Base-by-base conservation (phyloP, 1,140 invertebrate genomes). In the Trachymyrmex cornetzi region DNA sequence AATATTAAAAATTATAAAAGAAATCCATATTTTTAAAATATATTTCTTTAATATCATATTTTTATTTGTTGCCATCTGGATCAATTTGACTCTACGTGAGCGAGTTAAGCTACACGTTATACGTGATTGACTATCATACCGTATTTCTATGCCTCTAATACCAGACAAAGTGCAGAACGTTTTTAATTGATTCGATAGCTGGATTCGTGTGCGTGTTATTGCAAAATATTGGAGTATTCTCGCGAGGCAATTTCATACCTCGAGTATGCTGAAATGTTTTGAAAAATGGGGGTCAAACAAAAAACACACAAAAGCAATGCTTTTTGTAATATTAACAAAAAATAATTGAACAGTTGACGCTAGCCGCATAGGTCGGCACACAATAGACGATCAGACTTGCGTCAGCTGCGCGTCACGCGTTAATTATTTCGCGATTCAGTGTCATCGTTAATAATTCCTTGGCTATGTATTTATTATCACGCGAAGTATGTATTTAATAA, bases 161-260 rank as follows among this genome's bases (percentile, higher is more conserved):
- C 27, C 6, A n/a, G 1, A 14, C 12, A 57, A 57, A 72, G 55
- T 53, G 34, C 19, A 44, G 24, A 61, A 22, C 19, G 24, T 59
- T 82, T 74, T 82, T 44, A 81, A 81, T 81, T 72, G 80, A 48
- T 82, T 82, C 19, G n/a, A 82, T 59, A 59, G 11, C 22, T 19
- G 22, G 30, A 48, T 22, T 59, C 19, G 34, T 44, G 19, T 75
- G 27, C 50, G 16, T 48, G 55, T 48, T 72, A 74, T 61, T 44
- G 53, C 19, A n/a, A 74, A 82, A 82, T 82, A 74, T 82, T 59
- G 67, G 19, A 74, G 34, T 74, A 61, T 82, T 74, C 71, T 74
- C 53, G n/a, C 27, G 14, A 27, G n/a, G 53, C 67, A 72, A 72
- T 82, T 82, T 59, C 2, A 44, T 72, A 38, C 16, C 30, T 69